A percentile compares a stretch with the other conserved stretches of the same genome.
phyloP scores from a whole-genome alignment of 2,797 vertebrate genomes.

The Erethizon dorsatum region DNA sequence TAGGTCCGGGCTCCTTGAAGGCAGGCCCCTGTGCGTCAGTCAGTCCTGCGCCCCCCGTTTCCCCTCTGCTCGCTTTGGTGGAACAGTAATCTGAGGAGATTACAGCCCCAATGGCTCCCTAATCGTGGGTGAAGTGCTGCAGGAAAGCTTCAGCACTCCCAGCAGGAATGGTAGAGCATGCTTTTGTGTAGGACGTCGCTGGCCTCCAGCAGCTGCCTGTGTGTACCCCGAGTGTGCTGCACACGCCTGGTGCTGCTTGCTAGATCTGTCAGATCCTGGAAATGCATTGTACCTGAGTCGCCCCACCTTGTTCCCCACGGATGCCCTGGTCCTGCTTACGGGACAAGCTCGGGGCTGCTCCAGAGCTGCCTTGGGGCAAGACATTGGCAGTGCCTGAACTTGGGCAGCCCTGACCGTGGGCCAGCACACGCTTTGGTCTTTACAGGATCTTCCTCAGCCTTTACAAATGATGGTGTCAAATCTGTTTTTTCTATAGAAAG shows the following conservation, averaged over 20 bases:
- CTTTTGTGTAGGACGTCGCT: background rate
- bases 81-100: background rate
- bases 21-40: background rate
- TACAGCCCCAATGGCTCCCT: conserved; percentile 1
- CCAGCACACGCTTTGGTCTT: background rate
- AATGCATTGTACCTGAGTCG: background rate
- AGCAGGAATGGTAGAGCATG: background rate
- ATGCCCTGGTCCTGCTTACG: background rate
- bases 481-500: conserved; percentile 6
- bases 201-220: background rate
- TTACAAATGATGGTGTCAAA: conserved; percentile 14
- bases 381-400: background rate
- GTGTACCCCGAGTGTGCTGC: background rate
- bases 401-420: background rate
- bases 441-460: background rate
- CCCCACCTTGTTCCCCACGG: background rate
- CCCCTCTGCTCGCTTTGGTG: background rate
- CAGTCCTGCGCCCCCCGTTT: background rate
- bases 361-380: background rate
- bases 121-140: background rate
- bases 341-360: background rate
- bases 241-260: background rate
- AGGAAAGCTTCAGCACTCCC: background rate
- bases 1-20: background rate
- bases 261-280: background rate